These are phyloP conservation scores for Sebastes paucispinis DNA, from an alignment of 2,797 vertebrate genomes.

Conservation along the genomic window DNA sequence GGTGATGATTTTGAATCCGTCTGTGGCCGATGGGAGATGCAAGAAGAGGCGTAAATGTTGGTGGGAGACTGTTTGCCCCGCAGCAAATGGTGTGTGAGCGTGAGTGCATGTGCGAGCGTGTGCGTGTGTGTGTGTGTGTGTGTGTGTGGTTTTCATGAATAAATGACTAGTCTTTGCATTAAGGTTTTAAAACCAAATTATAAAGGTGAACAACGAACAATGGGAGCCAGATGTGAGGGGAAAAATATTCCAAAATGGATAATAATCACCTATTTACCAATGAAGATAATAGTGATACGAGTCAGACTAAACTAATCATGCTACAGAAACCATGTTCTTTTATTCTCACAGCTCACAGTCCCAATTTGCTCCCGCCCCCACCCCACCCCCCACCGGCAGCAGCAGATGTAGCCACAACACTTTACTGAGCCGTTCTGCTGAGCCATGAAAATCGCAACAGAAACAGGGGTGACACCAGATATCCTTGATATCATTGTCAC, in stretches of 20 bases:
- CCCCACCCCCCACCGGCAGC: slow-evolving; percentile 49
- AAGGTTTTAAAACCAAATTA: not conserved
- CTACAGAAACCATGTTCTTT: not conserved
- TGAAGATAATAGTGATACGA: not conserved
- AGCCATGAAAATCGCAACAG: slow-evolving; percentile 52
- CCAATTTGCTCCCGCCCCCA: slow-evolving; percentile 23
- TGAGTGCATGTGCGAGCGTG: not conserved
- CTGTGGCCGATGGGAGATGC: slow-evolving; percentile 43
- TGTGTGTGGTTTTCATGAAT: slow-evolving; percentile 12
- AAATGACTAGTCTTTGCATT: not conserved
- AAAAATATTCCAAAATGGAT: not conserved
- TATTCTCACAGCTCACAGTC: not conserved
- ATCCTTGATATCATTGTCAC: slow-evolving; percentile 52
- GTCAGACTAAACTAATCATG: not conserved
- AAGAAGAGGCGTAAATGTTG: slow-evolving; percentile 53
- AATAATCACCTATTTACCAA: not conserved
- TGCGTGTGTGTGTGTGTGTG: not conserved
- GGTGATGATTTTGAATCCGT: slow-evolving; percentile 43
- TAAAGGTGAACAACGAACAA: not conserved
- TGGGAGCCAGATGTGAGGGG: not conserved
- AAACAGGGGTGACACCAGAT: slow-evolving; percentile 46
- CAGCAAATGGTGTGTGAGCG: slow-evolving; percentile 27
- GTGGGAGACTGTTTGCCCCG: slow-evolving; percentile 50
- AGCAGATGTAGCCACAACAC: slow-evolving; percentile 79
- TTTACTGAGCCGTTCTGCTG: slow-evolving; percentile 68